Percentiles rank a stretch among this genome's conserved stretches.
Conservation (phyloP, 2,113 vertebrate species). For the Sinocyclocheilus rhinocerous region DNA sequence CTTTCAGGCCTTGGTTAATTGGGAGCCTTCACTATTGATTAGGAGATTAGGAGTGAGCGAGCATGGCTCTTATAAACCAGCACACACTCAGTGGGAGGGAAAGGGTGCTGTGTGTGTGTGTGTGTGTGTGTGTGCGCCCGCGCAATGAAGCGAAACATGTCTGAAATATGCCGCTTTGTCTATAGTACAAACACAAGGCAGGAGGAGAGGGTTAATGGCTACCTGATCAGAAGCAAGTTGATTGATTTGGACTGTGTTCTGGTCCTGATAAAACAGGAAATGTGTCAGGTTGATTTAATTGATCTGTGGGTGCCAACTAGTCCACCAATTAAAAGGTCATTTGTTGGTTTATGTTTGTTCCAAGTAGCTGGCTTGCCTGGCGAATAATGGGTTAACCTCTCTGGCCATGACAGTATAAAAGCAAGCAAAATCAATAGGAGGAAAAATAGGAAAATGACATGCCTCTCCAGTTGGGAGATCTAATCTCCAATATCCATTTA, state of each 20-base stretch:
- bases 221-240: conserved; percentile 40
- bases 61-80: conserved; percentile 57
- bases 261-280: background rate
- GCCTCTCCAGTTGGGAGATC: conserved; percentile 79
- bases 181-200: conserved; percentile 11
- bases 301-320: conserved; percentile 25
- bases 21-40: conserved; percentile 66
- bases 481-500: conserved; percentile 83
- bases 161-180: conserved; percentile 3
- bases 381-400: conserved; percentile 68
- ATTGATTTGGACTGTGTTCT: background rate
- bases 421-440: conserved; percentile 79
- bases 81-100: conserved; percentile 49
- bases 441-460: conserved; percentile 82
- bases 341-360: conserved; percentile 33
- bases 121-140: background rate
- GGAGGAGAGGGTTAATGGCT: conserved; percentile 14
- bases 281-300: conserved; percentile 24
- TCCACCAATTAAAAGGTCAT: conserved; percentile 31
- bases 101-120: conserved; percentile 37
- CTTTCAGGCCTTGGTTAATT: conserved; percentile 58
- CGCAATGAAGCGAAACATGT: conserved; percentile 17
- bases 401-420: conserved; percentile 75
- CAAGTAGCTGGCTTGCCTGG: conserved; percentile 55
- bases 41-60: conserved; percentile 61